Evolutionary conservation across 2,113 vertebrate species (phyloP).

Genomic region (Megalops atlanticus): DNA sequence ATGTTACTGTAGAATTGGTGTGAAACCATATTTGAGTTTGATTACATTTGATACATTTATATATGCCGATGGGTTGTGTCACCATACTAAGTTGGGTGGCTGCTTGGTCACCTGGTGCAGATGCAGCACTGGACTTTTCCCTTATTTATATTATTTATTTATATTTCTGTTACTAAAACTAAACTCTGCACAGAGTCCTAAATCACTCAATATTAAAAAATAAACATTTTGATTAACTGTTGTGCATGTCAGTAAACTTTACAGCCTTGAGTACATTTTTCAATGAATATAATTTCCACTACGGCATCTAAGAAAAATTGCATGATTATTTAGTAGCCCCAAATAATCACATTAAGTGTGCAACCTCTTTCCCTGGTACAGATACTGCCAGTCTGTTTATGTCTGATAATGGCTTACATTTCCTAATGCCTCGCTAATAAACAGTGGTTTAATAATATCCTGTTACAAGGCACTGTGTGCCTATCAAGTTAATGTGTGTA

Average conservation of each 20-base stretch:
- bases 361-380: neutral
- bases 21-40: too few species aligned
- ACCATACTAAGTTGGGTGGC: too few species aligned
- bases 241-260: neutral
- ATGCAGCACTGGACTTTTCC: too few species aligned
- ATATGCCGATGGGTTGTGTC: too few species aligned
- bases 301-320: neutral
- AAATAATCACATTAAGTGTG: neutral
- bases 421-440: slow-evolving; percentile 34
- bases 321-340: neutral
- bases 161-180: neutral
- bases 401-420: slow-evolving; percentile 34
- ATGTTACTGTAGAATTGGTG: too few species aligned
- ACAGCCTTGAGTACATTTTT: neutral
- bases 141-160: too few species aligned
- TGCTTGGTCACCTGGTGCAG: too few species aligned
- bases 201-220: neutral
- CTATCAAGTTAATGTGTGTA: slow-evolving; percentile 19
- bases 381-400: neutral
- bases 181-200: neutral
- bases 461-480: slow-evolving; percentile 5
- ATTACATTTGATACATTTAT: too few species aligned
- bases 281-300: neutral
- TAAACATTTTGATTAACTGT: neutral
- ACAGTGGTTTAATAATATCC: slow-evolving; percentile 28